Evolutionary conservation across 1,140 invertebrate species (phyloP).

Genomic region (Stratiolaelaps scimitus): DNA sequence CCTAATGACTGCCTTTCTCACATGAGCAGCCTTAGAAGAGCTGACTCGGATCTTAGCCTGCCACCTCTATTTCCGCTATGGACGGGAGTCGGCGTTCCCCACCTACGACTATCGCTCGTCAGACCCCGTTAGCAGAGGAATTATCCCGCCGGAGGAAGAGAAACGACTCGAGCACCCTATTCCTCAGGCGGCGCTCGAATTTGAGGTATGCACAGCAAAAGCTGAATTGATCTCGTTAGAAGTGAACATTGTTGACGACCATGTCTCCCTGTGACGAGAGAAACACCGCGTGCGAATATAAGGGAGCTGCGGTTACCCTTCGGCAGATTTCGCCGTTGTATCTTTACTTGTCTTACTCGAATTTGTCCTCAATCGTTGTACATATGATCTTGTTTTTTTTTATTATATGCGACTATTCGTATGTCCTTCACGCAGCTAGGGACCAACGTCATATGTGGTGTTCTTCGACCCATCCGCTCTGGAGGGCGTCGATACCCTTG

Average conservation of each 20-base stretch:
- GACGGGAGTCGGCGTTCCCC: not conserved
- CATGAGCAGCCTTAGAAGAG: not conserved
- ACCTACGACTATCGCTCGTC: not conserved
- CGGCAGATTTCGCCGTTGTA: not conserved
- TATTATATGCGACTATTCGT: too few relatives aligned
- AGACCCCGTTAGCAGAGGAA: not conserved
- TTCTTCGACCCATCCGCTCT: too few relatives aligned
- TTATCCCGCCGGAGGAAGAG: not conserved
- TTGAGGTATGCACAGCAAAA: not conserved
- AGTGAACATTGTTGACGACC: not conserved
- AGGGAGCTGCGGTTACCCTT: not conserved
- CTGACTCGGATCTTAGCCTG: slow-evolving; percentile 1
- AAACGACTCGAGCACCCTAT: slow-evolving; percentile 20
- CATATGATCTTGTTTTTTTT: not conserved
- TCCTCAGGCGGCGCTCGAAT: not conserved
- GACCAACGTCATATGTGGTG: too few relatives aligned
- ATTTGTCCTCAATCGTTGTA: not conserved
- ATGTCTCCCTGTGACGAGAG: not conserved
- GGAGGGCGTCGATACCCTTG: too few relatives aligned
- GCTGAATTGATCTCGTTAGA: not conserved
- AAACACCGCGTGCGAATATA: not conserved
- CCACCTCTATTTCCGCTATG: slow-evolving; percentile 12
- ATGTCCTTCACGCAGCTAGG: too few relatives aligned
- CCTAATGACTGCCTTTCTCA: not conserved
- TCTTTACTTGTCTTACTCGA: not conserved